Evolutionary conservation across 2,797 vertebrate species (phyloP).

Genomic region (Anguilla megastoma): DNA sequence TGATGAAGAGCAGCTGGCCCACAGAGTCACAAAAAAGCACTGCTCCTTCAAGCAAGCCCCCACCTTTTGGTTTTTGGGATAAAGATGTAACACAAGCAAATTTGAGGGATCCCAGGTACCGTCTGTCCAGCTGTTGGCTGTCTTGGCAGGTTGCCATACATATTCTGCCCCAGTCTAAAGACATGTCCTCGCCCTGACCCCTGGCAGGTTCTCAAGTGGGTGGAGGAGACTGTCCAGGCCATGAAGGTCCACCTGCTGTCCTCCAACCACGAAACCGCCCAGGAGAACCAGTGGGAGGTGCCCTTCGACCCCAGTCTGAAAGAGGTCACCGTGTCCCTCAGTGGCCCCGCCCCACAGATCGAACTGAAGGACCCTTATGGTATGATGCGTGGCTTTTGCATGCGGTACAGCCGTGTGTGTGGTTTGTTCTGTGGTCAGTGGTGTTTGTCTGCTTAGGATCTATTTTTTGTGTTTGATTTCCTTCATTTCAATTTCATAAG

Average conservation of each 20-base stretch:
- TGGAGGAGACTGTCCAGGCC: conserved; percentile 89
- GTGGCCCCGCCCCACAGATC: conserved; percentile 83
- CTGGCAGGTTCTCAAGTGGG: conserved; percentile 90
- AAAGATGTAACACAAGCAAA: conserved; percentile 20
- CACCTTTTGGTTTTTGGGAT: conserved; percentile 43
- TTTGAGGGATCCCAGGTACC: conserved; percentile 37
- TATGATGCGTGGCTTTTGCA: conserved; percentile 51
- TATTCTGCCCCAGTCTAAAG: neutral
- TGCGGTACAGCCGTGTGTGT: neutral
- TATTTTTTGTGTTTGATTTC: neutral
- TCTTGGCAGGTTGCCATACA: neutral
- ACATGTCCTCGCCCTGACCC: neutral
- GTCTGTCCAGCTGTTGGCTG: neutral
- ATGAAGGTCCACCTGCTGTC: conserved; percentile 92
- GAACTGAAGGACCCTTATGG: conserved; percentile 84
- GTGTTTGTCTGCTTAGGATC: neutral
- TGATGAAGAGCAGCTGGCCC: conserved; percentile 52
- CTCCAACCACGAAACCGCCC: conserved; percentile 81
- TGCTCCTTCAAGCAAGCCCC: neutral
- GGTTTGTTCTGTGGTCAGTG: neutral
- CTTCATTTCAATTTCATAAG: neutral
- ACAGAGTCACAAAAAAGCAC: conserved; percentile 15
- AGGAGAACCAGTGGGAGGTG: conserved; percentile 82
- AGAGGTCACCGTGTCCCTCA: conserved; percentile 92
- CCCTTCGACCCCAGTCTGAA: conserved; percentile 90